Percentiles rank a stretch among this genome's conserved stretches.
These are phyloP conservation scores for Ochropleura leucogaster DNA, from an alignment of 2,888 invertebrate species.

Conservation along the genomic window DNA sequence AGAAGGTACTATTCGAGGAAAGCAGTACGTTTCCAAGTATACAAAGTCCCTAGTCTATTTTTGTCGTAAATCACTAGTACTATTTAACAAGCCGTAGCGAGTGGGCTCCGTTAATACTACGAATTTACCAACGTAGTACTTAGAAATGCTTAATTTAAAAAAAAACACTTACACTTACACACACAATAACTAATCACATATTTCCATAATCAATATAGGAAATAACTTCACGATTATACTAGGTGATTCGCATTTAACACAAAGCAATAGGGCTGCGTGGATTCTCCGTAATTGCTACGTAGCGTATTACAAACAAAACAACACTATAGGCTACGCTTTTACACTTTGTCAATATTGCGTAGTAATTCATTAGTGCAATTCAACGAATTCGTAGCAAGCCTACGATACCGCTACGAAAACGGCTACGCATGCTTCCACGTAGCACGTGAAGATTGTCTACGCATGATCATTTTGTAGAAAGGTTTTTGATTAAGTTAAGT, in stretches of 20 bases:
- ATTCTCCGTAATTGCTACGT: constrained; percentile 15
- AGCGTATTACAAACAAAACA: constrained; percentile 5
- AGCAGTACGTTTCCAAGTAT: not conserved
- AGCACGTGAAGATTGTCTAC: constrained; percentile 10
- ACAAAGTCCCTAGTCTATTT: not conserved
- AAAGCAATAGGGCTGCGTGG: not conserved
- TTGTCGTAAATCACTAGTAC: not conserved
- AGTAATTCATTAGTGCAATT: constrained; percentile 16
- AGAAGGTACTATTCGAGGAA: not conserved
- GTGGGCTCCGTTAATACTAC: not conserved
- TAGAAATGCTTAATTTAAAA: not conserved
- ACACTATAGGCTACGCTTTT: constrained; percentile 1
- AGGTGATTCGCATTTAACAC: constrained; percentile 11
- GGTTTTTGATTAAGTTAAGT: constrained; percentile 17
- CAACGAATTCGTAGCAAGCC: constrained; percentile 24
- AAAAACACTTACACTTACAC: not conserved
- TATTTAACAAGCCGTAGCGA: too few species aligned
- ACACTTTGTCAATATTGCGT: not conserved
- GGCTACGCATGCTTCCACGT: constrained; percentile 39
- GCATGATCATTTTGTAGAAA: not conserved
- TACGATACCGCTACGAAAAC: constrained; percentile 41
- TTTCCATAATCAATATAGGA: not conserved
- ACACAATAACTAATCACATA: not conserved
- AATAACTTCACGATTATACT: not conserved
- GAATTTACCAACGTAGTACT: not conserved